Evolutionary conservation across 2,888 invertebrate species (phyloP).

Genomic region (Ellobium chinense): DNA sequence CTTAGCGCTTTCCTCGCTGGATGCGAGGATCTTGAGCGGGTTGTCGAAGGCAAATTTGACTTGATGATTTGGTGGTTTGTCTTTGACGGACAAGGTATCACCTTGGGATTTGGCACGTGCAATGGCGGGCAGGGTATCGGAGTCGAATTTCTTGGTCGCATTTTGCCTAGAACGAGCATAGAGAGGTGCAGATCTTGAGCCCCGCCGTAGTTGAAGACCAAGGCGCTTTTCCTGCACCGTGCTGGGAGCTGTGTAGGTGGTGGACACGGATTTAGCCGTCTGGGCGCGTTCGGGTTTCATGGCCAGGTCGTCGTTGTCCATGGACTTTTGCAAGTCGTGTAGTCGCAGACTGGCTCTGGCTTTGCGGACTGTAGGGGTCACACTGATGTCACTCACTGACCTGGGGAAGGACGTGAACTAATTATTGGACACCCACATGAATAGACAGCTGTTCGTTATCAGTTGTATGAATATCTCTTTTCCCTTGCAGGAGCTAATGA

Average conservation of each 20-base stretch:
- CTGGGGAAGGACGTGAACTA: slow-evolving; percentile 27
- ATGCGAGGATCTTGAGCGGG: slow-evolving; percentile 33
- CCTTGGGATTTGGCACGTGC: slow-evolving; percentile 3
- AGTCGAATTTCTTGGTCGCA: background rate
- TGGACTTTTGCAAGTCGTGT: slow-evolving; percentile 46
- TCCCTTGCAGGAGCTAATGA: too few species aligned
- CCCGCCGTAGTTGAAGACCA: background rate
- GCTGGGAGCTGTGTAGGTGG: background rate
- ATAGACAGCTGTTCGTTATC: too few species aligned
- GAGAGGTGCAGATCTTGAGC: slow-evolving; percentile 27
- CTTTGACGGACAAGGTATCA: too few species aligned
- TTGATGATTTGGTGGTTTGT: background rate
- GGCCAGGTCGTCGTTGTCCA: background rate
- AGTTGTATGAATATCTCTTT: too few species aligned
- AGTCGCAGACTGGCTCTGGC: slow-evolving; percentile 63
- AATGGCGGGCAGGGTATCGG: background rate
- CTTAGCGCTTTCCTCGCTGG: background rate
- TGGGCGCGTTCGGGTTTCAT: slow-evolving; percentile 12
- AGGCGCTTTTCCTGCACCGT: background rate
- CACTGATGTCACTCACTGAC: slow-evolving; percentile 58
- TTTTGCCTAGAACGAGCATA: slow-evolving; percentile 9
- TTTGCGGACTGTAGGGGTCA: slow-evolving; percentile 64
- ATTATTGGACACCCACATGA: too few species aligned
- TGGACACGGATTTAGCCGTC: slow-evolving; percentile 39
- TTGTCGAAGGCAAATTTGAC: slow-evolving; percentile 45